A percentile compares a stretch with the other conserved stretches of the same genome.
These are phyloP conservation scores for Drosophila fuyamai DNA, from an alignment of 1,140 invertebrate genomes.

Conservation along the genomic window DNA sequence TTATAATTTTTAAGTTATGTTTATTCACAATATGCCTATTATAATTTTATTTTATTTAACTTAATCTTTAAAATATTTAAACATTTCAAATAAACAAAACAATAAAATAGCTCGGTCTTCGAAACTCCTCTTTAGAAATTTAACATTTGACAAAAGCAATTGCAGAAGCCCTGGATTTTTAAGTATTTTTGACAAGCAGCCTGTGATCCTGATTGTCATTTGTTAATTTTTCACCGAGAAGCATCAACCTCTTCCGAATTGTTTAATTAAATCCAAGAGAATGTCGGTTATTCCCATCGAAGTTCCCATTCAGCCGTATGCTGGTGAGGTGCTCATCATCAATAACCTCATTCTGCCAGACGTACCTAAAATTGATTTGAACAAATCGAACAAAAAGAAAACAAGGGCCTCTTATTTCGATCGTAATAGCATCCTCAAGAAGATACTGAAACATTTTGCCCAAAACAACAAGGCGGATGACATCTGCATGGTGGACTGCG, in stretches of 20 bases:
- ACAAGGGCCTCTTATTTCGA: constrained; percentile 32
- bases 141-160: too few relatives aligned
- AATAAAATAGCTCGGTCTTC: too few relatives aligned
- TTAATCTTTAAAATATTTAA: too few relatives aligned
- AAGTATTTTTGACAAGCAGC: too few relatives aligned
- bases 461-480: neutral
- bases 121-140: too few relatives aligned
- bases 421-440: constrained; percentile 11
- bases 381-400: neutral
- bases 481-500: neutral
- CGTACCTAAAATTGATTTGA: neutral
- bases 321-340: constrained; percentile 45
- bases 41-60: too few relatives aligned
- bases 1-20: too few relatives aligned
- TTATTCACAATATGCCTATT: too few relatives aligned
- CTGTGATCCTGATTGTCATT: neutral
- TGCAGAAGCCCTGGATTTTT: too few relatives aligned
- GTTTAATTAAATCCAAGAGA: neutral
- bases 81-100: too few relatives aligned
- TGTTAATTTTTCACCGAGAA: neutral
- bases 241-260: neutral
- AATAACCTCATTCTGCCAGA: constrained; percentile 34
- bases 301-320: constrained; percentile 51
- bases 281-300: constrained; percentile 7
- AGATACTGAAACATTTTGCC: constrained; percentile 13